phyloP scores from a whole-genome alignment of 2,113 vertebrate species.

The Noturus placidus region DNA sequence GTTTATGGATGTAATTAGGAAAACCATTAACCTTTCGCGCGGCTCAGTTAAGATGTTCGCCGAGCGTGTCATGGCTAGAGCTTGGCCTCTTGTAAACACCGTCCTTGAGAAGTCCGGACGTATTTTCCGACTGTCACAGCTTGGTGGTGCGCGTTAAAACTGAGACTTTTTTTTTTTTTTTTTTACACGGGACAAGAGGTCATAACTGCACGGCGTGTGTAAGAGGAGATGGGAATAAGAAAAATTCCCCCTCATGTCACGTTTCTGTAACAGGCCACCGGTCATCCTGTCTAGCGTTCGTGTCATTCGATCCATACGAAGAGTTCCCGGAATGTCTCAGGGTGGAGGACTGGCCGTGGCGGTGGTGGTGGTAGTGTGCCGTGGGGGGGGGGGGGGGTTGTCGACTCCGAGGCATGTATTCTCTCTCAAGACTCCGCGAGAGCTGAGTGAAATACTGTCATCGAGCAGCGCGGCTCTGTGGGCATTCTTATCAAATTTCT shows the following conservation, averaged over 20 bases:
- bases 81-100: constrained; percentile 35
- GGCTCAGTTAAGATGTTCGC: constrained; percentile 25
- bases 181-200: constrained; percentile 20
- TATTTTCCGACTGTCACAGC: constrained; percentile 21
- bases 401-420: constrained; percentile 52
- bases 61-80: background rate
- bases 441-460: constrained; percentile 34
- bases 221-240: constrained; percentile 35
- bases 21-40: constrained; percentile 47
- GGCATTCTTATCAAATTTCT: constrained; percentile 35
- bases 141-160: background rate
- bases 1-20: constrained; percentile 48
- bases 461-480: background rate
- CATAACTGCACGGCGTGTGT: constrained; percentile 15
- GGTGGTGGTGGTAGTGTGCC: no score
- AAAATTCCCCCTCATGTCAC: constrained; percentile 37
- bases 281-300: constrained; percentile 57
- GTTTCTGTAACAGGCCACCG: constrained; percentile 57
- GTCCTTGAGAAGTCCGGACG: constrained; percentile 26
- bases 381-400: no score
- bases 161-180: constrained; percentile 28
- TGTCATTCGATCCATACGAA: constrained; percentile 64
- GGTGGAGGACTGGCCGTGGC: background rate
- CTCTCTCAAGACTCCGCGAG: constrained; percentile 35
- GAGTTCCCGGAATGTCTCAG: constrained; percentile 62